These are phyloP conservation scores for Parapristionchus giblindavisi DNA, from an alignment of 2,888 invertebrate species.

Conservation along the genomic window DNA sequence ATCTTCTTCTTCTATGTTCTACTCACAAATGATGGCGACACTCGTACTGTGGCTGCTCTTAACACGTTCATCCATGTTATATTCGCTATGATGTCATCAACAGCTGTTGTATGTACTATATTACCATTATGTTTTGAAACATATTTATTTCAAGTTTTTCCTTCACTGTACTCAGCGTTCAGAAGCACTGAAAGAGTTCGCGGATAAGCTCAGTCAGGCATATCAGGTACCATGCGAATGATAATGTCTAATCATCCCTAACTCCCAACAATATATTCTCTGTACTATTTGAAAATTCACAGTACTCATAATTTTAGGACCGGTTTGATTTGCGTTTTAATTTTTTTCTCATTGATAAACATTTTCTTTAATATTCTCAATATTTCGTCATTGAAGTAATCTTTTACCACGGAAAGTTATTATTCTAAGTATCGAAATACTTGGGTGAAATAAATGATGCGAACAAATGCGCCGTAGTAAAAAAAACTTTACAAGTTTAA, in stretches of 20 bases:
- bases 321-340: no score
- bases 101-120: not conserved
- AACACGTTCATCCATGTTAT: slow-evolving; percentile 13
- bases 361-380: no score
- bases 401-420: no score
- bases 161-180: slow-evolving; percentile 5
- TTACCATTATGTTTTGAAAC: not conserved
- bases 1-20: slow-evolving; percentile 16
- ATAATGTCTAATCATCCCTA: not conserved
- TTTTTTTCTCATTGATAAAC: no score
- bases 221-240: not conserved
- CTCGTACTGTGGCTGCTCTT: slow-evolving; percentile 4
- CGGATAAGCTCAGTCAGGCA: not conserved
- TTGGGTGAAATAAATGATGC: no score
- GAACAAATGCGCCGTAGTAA: no score
- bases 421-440: no score
- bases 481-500: no score
- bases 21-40: not conserved
- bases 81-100: slow-evolving; percentile 9
- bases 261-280: not conserved
- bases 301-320: slow-evolving; percentile 1
- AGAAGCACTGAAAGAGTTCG: not conserved
- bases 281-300: not conserved
- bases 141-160: not conserved
- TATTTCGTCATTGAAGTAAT: no score